Conservation (phyloP, 2,888 invertebrate genomes). For the Pseudococcus longispinus region DNA sequence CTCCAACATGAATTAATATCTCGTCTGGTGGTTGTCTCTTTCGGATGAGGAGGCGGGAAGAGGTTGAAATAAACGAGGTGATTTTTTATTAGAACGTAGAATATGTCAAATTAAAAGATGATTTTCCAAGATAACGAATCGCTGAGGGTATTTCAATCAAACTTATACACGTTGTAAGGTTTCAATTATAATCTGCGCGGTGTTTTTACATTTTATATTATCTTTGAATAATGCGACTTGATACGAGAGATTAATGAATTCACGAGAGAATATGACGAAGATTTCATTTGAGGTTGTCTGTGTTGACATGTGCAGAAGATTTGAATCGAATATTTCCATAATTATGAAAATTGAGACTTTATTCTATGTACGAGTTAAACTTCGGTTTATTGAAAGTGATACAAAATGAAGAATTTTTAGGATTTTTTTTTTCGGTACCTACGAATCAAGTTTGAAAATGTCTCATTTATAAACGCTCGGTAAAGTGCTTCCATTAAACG, state of each 20-base stretch:
- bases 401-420: neutral
- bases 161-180: neutral
- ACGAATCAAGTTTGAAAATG: neutral
- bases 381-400: neutral
- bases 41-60: no score
- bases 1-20: neutral
- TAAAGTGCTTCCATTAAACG: neutral
- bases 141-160: constrained; percentile 4
- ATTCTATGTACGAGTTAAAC: no score
- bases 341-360: neutral
- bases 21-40: neutral
- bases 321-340: neutral
- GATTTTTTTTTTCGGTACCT: neutral
- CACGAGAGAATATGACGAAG: neutral
- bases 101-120: neutral
- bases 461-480: neutral
- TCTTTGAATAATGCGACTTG: neutral
- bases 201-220: neutral
- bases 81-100: neutral
- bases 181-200: neutral
- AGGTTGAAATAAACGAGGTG: neutral
- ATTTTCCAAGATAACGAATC: neutral
- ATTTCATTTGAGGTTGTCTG: neutral
- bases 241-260: neutral
- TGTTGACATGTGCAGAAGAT: neutral